Base-by-base conservation (phyloP, 2,888 invertebrate genomes). In the Dynastes grantii region DNA sequence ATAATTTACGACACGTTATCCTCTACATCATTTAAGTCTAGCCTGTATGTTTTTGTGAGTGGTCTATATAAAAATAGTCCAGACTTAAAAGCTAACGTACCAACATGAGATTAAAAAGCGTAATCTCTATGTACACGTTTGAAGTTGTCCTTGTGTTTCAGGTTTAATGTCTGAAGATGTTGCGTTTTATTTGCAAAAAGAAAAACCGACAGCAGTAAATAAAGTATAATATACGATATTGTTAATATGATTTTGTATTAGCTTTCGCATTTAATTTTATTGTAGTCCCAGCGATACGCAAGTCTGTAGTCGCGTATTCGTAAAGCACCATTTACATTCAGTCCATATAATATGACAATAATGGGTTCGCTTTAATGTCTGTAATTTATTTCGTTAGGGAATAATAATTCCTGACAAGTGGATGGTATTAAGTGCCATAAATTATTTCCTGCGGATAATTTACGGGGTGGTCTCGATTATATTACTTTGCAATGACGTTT, bases 331-430 rank as follows among this genome's bases (percentile, higher is more conserved):
- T 55, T 55, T 55, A 55, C 22, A 55, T 16, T 55, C 55, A 55
- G 55, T 63, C 63, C 32, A 63, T 63, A 63, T 32, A 32, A 32
- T 63, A 63, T 13, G 29, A 29, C 63, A 63, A 63, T 63, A 29
- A 32, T 63, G 32, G 63, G 32, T 2, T n/a, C 9, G 16, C 63
- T 32, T 63, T 63, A 63, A 63, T 63, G 32, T 63, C 13, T 29
- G 63, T 67, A 45, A 67, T 67, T 67, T 67, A 67, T 67, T 67
- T 67, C 67, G 22, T 49, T 22, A 49, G 22, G 27, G 67, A 45
- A 32, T 67, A 67, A 49, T 67, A 67, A 45, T 16, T 45, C 16
- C 45, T 67, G 67, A 67, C 49, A 67, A 67, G 32, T 67, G 5
- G 22, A 67, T 67, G 8, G 67, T 22, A 67, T 67, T 67, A 49